Conservation (phyloP, 2,797 vertebrate genomes). For the Leptoclinus maculatus region DNA sequence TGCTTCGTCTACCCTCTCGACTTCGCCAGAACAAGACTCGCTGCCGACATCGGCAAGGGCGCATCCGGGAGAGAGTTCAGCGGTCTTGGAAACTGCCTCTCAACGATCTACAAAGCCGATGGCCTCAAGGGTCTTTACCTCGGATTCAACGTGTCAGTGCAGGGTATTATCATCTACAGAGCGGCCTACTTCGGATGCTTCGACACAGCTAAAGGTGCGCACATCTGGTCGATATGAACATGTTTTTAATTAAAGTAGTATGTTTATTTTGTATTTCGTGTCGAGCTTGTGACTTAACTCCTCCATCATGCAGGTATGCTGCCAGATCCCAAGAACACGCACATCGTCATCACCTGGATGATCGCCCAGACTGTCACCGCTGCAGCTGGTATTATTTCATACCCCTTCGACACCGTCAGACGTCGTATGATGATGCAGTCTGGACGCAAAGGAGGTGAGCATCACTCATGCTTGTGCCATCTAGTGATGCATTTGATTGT, state of each 20-base stretch:
- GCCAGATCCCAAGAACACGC: slow-evolving; percentile 98
- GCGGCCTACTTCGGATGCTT: slow-evolving; percentile 98
- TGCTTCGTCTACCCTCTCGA: slow-evolving; percentile 99
- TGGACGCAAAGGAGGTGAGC: slow-evolving; percentile 96
- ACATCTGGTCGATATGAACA: background rate
- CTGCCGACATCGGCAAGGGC: slow-evolving; percentile 96
- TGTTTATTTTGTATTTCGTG: background rate
- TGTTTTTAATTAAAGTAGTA: background rate
- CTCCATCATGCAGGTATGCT: slow-evolving; percentile 89
- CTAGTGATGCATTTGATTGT: background rate
- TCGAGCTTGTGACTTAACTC: background rate
- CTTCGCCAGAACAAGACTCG: slow-evolving; percentile 97
- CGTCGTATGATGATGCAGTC: slow-evolving; percentile 99
- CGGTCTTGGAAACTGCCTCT: slow-evolving; percentile 93
- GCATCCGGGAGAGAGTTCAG: slow-evolving; percentile 89
- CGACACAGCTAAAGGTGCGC: slow-evolving; percentile 96
- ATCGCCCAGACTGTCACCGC: slow-evolving; percentile 98
- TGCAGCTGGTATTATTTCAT: slow-evolving; percentile 92
- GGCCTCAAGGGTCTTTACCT: slow-evolving; percentile 94
- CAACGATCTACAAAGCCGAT: slow-evolving; percentile 95
- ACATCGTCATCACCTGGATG: slow-evolving; percentile 98
- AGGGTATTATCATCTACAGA: slow-evolving; percentile 99
- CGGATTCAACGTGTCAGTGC: slow-evolving; percentile 97
- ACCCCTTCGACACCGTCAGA: slow-evolving; percentile 98
- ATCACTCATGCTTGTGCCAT: accelerated